Evolutionary conservation across 2,888 invertebrate species (phyloP).

Genomic region (Lepetodrilus schrolli): DNA sequence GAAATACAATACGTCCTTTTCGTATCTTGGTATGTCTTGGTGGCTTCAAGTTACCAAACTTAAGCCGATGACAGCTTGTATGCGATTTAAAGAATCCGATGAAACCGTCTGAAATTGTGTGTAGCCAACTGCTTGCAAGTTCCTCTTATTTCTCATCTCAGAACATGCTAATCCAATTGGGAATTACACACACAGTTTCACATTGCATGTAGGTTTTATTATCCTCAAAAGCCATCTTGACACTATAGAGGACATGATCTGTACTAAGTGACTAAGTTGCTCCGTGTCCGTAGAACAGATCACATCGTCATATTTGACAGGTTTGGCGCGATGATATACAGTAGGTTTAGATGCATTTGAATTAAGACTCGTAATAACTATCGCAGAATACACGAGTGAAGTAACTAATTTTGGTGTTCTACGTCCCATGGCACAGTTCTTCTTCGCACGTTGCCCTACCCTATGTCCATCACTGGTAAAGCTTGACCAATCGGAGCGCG

Average conservation of each 20-base stretch:
- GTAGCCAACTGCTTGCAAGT: too few species aligned
- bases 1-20: too few species aligned
- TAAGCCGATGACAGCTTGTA: too few species aligned
- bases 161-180: too few species aligned
- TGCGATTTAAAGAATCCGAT: too few species aligned
- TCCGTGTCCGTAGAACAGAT: neutral
- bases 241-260: neutral
- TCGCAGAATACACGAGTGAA: neutral
- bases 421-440: neutral
- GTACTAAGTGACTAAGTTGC: too few species aligned
- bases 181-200: neutral
- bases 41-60: too few species aligned
- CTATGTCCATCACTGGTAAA: neutral
- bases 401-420: constrained; percentile 3
- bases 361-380: neutral
- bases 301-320: neutral
- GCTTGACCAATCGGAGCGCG: neutral
- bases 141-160: too few species aligned
- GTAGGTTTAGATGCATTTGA: neutral
- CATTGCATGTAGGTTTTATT: neutral
- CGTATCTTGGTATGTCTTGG: too few species aligned
- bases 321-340: neutral
- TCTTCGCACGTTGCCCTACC: neutral
- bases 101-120: too few species aligned
- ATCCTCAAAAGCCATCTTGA: neutral